A percentile compares a stretch with the other conserved stretches of the same genome.
These are phyloP conservation scores for Peromyscus aztecus DNA, from an alignment of 2,797 vertebrate species.

Conservation along the genomic window DNA sequence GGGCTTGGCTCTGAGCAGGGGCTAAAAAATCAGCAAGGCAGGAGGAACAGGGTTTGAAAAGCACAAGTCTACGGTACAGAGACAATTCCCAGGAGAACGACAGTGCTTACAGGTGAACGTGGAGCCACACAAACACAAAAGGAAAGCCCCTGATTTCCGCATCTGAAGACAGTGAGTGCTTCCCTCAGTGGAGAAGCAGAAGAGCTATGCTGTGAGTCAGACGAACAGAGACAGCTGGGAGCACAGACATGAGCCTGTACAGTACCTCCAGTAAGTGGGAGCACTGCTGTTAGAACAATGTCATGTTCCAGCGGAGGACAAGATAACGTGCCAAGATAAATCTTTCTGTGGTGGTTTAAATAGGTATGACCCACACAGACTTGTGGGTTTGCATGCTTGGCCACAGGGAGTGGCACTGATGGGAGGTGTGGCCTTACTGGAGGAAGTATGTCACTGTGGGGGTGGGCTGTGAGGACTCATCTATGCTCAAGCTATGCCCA, in stretches of 20 bases:
- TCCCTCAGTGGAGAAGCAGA: conserved; percentile 72
- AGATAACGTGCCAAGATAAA: conserved; percentile 84
- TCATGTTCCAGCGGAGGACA: conserved; percentile 78
- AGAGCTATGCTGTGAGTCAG: conserved; percentile 75
- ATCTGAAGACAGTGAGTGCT: fast-evolving
- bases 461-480: too few species aligned
- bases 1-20: conserved; percentile 34
- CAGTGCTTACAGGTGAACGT: background rate
- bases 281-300: conserved; percentile 81
- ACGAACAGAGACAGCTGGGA: conserved; percentile 77
- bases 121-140: conserved; percentile 1
- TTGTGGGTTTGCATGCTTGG: too few species aligned
- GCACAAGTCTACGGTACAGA: background rate
- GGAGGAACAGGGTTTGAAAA: background rate
- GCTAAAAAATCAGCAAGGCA: conserved; percentile 14
- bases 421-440: too few species aligned
- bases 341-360: conserved; percentile 61
- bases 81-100: background rate
- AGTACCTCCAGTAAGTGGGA: background rate
- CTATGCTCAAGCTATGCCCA: too few species aligned
- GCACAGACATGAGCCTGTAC: conserved; percentile 77
- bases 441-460: too few species aligned
- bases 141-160: background rate
- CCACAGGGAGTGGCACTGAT: too few species aligned
- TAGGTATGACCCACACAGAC: too few species aligned